Percentiles rank a stretch among this genome's conserved stretches.
These are phyloP conservation scores for Sycophila sp. DNA, from an alignment of 1,140 invertebrate genomes.

Conservation along the genomic window DNA sequence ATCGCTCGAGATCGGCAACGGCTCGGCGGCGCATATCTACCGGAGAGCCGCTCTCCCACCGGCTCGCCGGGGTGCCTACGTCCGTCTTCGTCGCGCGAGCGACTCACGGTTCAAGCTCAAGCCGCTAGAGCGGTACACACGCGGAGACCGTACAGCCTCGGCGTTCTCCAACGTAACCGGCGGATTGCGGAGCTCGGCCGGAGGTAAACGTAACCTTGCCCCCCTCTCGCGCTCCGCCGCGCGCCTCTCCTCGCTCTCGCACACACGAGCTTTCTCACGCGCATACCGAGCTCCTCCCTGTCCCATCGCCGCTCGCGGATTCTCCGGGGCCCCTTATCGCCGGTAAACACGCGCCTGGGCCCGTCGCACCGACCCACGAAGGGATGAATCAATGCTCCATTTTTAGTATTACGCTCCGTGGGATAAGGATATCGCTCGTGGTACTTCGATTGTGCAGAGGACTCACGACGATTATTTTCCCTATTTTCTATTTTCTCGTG, in stretches of 20 bases:
- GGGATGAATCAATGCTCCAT: no score
- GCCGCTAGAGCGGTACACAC: conserved; percentile 36
- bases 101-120: no score
- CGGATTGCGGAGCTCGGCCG: conserved; percentile 37
- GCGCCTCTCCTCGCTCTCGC: not conserved
- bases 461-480: no score
- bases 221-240: conserved; percentile 17
- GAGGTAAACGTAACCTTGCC: conserved; percentile 43
- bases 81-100: no score
- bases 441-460: no score
- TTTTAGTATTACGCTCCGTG: no score
- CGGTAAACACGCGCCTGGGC: not conserved
- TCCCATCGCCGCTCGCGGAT: not conserved
- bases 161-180: conserved; percentile 40
- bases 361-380: no score
- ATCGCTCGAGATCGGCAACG: no score
- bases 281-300: conserved; percentile 21
- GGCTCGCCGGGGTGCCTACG: no score
- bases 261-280: not conserved
- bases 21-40: no score
- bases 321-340: not conserved
- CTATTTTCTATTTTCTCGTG: not conserved
- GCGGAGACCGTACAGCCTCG: conserved; percentile 18
- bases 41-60: no score
- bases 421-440: no score